Evolutionary conservation across 2,888 invertebrate genomes (phyloP).

Genomic region (Cosmopolites sordidus): DNA sequence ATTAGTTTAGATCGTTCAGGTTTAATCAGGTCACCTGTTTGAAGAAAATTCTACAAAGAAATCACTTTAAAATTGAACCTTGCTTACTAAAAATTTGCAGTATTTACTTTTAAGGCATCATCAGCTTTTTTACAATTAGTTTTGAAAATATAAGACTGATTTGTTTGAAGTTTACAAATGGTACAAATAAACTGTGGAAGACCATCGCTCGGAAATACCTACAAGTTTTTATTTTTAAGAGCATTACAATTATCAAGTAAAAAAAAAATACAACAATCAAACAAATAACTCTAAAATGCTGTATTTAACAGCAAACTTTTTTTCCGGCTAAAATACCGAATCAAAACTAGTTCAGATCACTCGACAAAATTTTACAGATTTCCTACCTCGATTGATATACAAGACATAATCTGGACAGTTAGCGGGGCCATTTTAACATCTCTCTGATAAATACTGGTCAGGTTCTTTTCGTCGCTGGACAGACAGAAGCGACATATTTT

Average conservation of each 20-base stretch:
- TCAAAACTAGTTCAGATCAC: constrained; percentile 7
- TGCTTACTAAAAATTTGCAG: background rate
- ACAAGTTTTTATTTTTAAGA: constrained; percentile 1
- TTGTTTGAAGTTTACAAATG: constrained; percentile 64
- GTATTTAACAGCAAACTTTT: constrained; percentile 30
- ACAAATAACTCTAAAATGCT: constrained; percentile 12
- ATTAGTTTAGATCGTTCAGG: constrained; percentile 8
- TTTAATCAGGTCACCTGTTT: constrained; percentile 15
- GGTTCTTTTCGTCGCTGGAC: constrained; percentile 54
- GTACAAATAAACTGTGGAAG: constrained; percentile 71
- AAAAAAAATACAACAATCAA: no score
- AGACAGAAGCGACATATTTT: constrained; percentile 74
- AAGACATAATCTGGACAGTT: constrained; percentile 72
- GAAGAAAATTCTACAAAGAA: constrained; percentile 16
- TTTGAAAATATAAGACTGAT: constrained; percentile 69
- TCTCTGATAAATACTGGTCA: constrained; percentile 64
- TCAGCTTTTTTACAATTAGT: constrained; percentile 72
- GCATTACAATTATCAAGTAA: no score
- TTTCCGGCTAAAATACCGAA: constrained; percentile 10
- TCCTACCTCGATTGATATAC: constrained; percentile 69
- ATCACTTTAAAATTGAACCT: background rate
- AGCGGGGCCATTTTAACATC: constrained; percentile 61
- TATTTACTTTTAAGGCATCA: constrained; percentile 63
- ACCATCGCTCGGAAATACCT: constrained; percentile 64
- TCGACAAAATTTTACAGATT: constrained; percentile 31